Evolutionary conservation across 2,888 invertebrate species (phyloP).

Genomic region (Steinernema carpocapsae): DNA sequence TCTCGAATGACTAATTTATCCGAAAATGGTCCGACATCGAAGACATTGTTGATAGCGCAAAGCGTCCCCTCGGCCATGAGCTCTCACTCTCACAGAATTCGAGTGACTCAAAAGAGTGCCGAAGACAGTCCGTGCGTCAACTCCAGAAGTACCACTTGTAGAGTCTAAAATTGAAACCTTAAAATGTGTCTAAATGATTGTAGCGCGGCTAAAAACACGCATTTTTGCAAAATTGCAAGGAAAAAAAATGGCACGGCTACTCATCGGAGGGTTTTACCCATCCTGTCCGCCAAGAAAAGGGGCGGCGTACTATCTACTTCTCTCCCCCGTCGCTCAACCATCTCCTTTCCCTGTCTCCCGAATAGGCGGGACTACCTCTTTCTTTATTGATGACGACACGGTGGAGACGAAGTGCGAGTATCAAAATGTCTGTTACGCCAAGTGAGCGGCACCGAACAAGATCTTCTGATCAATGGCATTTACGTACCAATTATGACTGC

Average conservation of each 20-base stretch:
- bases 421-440: background rate
- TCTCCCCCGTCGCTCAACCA: slow-evolving; percentile 11
- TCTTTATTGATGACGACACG: slow-evolving; percentile 30
- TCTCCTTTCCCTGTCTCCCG: slow-evolving; percentile 23
- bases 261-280: slow-evolving; percentile 11
- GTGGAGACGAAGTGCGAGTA: background rate
- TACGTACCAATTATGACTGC: slow-evolving; percentile 18
- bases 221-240: background rate
- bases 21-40: background rate
- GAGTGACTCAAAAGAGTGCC: background rate
- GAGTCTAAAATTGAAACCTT: background rate
- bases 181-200: background rate
- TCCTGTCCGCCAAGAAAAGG: slow-evolving; percentile 22
- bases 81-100: slow-evolving; percentile 10
- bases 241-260: slow-evolving; percentile 30
- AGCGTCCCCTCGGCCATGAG: slow-evolving; percentile 24
- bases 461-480: slow-evolving; percentile 11
- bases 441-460: background rate
- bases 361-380: slow-evolving; percentile 34
- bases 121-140: background rate
- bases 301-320: slow-evolving; percentile 29
- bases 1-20: background rate
- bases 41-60: background rate
- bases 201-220: background rate
- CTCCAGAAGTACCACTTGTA: background rate